These are phyloP conservation scores for Aythya baeri DNA, from an alignment of 2,113 vertebrate genomes.

Conservation along the genomic window DNA sequence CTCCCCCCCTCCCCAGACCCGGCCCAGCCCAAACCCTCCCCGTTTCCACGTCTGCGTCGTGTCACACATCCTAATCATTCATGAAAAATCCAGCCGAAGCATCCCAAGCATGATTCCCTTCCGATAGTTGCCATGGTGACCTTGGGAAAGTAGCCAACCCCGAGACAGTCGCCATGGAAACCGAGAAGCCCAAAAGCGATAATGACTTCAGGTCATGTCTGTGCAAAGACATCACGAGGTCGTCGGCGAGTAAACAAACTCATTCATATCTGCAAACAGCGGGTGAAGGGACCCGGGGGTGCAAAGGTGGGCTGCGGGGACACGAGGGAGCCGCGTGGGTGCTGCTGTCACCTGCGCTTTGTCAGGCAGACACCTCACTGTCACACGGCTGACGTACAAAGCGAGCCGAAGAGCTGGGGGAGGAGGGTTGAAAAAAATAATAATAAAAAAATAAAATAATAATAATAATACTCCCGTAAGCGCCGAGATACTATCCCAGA, in stretches of 20 bases:
- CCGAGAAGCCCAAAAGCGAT: constrained; percentile 81
- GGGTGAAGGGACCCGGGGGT: not conserved
- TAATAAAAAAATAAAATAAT: not conserved
- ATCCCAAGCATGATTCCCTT: constrained; percentile 83
- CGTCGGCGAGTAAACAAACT: constrained; percentile 68
- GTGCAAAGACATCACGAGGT: constrained; percentile 66
- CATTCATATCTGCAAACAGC: constrained; percentile 40
- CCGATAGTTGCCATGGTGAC: constrained; percentile 85
- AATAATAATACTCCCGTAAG: not conserved
- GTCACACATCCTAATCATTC: constrained; percentile 85
- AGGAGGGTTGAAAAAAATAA: too few relatives aligned
- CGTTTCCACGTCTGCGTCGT: constrained; percentile 75
- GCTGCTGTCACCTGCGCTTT: not conserved
- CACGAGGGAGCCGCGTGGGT: not conserved
- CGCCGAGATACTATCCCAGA: constrained; percentile 38
- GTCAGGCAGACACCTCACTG: not conserved
- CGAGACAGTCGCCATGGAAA: constrained; percentile 80
- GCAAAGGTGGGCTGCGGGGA: not conserved
- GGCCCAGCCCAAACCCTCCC: constrained; percentile 58
- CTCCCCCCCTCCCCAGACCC: not conserved
- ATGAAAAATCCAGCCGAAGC: constrained; percentile 83
- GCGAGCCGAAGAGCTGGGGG: not conserved
- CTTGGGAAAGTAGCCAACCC: constrained; percentile 83
- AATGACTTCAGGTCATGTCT: constrained; percentile 75
- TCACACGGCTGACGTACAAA: constrained; percentile 39